phyloP scores from a whole-genome alignment of 2,888 invertebrate genomes.

The Athripsodes cinereus region DNA sequence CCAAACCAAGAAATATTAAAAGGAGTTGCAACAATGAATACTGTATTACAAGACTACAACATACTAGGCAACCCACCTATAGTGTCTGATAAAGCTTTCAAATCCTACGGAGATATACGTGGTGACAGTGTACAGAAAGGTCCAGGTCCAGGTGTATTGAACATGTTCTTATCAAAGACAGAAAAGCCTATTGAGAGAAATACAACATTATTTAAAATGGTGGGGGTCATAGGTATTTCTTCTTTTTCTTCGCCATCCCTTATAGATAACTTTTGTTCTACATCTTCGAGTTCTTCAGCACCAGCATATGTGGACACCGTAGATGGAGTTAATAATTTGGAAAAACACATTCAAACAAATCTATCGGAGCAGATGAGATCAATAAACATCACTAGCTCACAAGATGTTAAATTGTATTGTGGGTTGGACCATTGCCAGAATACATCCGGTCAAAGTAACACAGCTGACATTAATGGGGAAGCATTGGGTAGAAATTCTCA shows the following conservation, averaged over 20 bases:
- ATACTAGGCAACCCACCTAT: constrained; percentile 7
- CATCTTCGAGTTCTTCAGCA: no score
- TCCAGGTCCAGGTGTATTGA: neutral
- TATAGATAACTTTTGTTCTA: no score
- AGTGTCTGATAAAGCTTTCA: constrained; percentile 11
- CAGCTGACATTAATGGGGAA: constrained; percentile 8
- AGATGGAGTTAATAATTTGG: neutral
- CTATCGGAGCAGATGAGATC: neutral
- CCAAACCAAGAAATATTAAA: neutral
- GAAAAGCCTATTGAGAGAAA: no score
- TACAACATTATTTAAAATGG: no score
- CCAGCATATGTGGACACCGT: neutral
- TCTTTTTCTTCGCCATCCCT: no score
- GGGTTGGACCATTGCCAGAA: constrained; percentile 11
- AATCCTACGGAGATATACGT: neutral
- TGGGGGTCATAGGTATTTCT: no score
- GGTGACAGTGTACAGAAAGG: neutral
- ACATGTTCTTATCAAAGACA: no score
- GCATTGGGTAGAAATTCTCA: neutral
- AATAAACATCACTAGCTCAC: neutral
- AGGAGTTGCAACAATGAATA: neutral
- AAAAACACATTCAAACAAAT: no score
- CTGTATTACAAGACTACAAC: neutral
- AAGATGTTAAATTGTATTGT: neutral
- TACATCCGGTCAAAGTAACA: constrained; percentile 6